A percentile compares a stretch with the other conserved stretches of the same genome.
These are phyloP conservation scores for Pherbina coryleti DNA, from an alignment of 2,888 invertebrate genomes.

Conservation along the genomic window DNA sequence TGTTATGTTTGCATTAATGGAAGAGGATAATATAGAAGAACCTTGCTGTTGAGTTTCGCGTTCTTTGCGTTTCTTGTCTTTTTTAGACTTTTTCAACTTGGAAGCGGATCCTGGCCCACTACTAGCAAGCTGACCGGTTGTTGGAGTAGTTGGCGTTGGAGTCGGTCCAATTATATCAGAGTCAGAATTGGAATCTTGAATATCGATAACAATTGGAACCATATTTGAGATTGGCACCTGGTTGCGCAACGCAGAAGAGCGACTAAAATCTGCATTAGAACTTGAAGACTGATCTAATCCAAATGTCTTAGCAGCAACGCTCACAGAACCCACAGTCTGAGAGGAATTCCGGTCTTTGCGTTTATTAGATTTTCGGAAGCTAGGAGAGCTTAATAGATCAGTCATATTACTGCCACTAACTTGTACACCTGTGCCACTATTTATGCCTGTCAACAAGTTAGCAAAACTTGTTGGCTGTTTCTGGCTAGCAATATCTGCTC, in stretches of 20 bases:
- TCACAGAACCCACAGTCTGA: neutral
- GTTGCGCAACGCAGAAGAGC: slow-evolving; percentile 26
- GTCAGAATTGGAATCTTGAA: slow-evolving; percentile 64
- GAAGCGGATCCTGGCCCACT: neutral
- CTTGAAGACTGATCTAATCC: slow-evolving; percentile 55
- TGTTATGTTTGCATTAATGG: slow-evolving; percentile 9
- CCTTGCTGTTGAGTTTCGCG: slow-evolving; percentile 37
- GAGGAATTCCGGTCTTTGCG: neutral
- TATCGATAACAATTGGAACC: slow-evolving; percentile 60
- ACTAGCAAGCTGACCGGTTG: neutral
- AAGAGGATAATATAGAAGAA: slow-evolving; percentile 27
- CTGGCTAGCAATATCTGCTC: slow-evolving; percentile 12
- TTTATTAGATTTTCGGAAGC: slow-evolving; percentile 10
- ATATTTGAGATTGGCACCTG: slow-evolving; percentile 39
- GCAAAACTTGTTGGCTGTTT: slow-evolving; percentile 57
- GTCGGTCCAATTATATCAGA: slow-evolving; percentile 51
- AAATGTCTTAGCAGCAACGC: slow-evolving; percentile 40
- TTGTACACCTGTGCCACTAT: neutral
- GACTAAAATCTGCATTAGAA: slow-evolving; percentile 49
- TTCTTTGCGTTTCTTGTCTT: slow-evolving; percentile 57
- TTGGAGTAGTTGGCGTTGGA: neutral
- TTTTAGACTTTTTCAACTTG: slow-evolving; percentile 55
- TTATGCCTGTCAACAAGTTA: slow-evolving; percentile 52
- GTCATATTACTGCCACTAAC: neutral
- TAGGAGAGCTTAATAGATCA: neutral